These are phyloP conservation scores for Latrodectus elegans DNA, from an alignment of 2,888 invertebrate genomes.

Conservation along the genomic window DNA sequence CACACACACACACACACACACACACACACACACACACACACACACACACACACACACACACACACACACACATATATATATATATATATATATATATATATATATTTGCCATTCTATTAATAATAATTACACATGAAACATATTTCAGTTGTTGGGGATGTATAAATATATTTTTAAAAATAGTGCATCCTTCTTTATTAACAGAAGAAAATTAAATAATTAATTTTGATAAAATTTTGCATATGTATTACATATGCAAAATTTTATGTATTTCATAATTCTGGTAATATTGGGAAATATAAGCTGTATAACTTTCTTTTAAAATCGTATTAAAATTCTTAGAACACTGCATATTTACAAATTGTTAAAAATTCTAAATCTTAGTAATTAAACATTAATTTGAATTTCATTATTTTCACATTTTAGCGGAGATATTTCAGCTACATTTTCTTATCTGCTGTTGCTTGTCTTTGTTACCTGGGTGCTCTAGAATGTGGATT, in stretches of 20 bases:
- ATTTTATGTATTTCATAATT: not conserved
- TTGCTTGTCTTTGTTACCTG: constrained; percentile 79
- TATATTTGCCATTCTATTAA: too few species aligned
- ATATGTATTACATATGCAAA: not conserved
- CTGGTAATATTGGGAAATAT: not conserved
- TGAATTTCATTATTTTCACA: not conserved
- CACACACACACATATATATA: too few species aligned
- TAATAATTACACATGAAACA: too few species aligned
- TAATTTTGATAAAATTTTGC: not conserved
- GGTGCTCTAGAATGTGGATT: constrained; percentile 95
- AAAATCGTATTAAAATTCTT: not conserved
- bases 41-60: too few species aligned
- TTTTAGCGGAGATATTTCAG: constrained; percentile 13
- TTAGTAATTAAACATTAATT: not conserved
- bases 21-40: too few species aligned
- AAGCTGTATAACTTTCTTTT: not conserved
- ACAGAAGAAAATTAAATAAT: too few species aligned
- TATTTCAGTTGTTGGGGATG: too few species aligned
- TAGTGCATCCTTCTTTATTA: too few species aligned
- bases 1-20: too few species aligned
- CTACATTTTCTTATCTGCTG: constrained; percentile 34
- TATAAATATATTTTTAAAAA: too few species aligned
- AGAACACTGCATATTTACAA: not conserved
- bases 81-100: too few species aligned
- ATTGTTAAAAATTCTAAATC: not conserved